These are phyloP conservation scores for Ictalurus furcatus DNA, from an alignment of 2,113 vertebrate species.

Conservation along the genomic window DNA sequence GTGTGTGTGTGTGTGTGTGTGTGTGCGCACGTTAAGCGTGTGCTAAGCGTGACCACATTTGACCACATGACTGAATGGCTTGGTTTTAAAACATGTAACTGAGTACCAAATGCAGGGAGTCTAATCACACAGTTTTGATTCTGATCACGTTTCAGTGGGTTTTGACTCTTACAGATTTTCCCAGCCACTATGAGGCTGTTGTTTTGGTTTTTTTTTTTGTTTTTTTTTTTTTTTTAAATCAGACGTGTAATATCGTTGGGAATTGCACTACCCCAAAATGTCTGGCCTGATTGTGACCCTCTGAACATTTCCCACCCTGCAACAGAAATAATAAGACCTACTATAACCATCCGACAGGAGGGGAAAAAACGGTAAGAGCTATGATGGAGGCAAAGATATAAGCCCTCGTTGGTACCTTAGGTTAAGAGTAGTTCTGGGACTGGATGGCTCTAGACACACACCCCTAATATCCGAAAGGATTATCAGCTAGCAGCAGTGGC, in stretches of 20 bases:
- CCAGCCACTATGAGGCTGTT: neutral
- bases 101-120: neutral
- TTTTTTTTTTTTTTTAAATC: neutral
- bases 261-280: neutral
- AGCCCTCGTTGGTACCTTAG: neutral
- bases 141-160: conserved; percentile 3
- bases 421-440: conserved; percentile 20
- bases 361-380: neutral
- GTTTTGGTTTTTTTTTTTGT: no score
- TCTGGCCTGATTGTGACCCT: neutral
- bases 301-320: neutral
- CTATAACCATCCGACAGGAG: neutral
- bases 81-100: conserved; percentile 12
- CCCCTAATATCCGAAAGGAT: conserved; percentile 44
- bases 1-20: neutral
- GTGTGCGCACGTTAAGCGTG: neutral
- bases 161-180: neutral
- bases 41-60: neutral
- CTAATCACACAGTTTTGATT: neutral
- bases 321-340: conserved; percentile 10
- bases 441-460: conserved; percentile 18
- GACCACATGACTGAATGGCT: conserved; percentile 19
- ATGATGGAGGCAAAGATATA: neutral
- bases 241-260: neutral
- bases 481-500: conserved; percentile 44